Evolutionary conservation across 2,888 invertebrate genomes (phyloP), one percentile per base, ranked within the genome.

Genomic region (Labia minor): DNA sequence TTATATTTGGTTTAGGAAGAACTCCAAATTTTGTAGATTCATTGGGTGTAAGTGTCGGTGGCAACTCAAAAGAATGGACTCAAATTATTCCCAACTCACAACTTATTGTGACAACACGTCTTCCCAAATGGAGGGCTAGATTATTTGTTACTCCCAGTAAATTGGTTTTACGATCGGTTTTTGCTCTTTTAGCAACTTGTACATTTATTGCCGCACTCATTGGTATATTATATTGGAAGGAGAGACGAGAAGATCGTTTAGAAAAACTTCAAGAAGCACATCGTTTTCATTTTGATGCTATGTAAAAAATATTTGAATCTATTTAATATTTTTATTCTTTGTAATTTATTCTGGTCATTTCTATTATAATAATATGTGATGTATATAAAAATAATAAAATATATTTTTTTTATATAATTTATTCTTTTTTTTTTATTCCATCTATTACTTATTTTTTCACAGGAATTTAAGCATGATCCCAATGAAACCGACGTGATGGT

Each of bases 1-100:
- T 90, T 0, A 89, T 95, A 71, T 98, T 99, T 78, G 99, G 99
- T 1, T 81, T 99, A n/a, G 99, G 98, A 1, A 85, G 95, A 68
- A 95, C 95, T 37, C 97, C 98, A 1, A 99, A 99, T 79, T 99
- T 98, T 80, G 92, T 99, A 0, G 97, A 98, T 74, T 85, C 84
- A 11, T 79, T 98, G 37, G 86, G 85, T 67, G 92, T 95, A 1
- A 92, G 93, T 8, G 65, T 73, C 49, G 72, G 72, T 74, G 79
- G 76, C 74, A 74, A 65, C 72, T 74, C 85, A n/a, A 86, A 86
- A 71, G 86, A 85, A 68, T 96, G 93, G 91, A 87, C 88, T 0
- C 94, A 94, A 77, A 88, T 96, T 66, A 97, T 99, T 75, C 98
- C 98, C 0, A 98, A 99, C 76, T 96, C 97, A 0, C 97, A 99